phyloP scores from a whole-genome alignment of 1,140 invertebrate species.

The Cephus cinctus region DNA sequence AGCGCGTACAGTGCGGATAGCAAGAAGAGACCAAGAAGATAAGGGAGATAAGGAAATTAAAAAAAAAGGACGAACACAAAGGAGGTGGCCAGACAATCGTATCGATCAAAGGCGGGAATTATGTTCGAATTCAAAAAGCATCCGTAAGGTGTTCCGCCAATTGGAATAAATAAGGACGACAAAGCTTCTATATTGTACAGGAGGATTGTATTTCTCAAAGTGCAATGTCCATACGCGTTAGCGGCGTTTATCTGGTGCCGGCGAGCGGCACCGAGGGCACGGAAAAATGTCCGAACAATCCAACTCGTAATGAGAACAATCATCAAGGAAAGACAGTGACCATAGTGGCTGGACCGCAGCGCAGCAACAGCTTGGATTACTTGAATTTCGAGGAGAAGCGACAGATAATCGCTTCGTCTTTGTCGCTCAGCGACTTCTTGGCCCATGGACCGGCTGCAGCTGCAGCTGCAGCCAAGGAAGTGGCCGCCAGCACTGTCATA shows the following conservation, averaged over 20 bases:
- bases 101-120: too few species aligned
- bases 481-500: conserved; percentile 56
- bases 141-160: too few species aligned
- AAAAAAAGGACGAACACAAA: too few species aligned
- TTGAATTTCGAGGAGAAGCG: conserved; percentile 89
- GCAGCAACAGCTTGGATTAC: conserved; percentile 84
- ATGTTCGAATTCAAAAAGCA: too few species aligned
- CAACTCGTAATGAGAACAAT: conserved; percentile 13
- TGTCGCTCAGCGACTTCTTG: conserved; percentile 82
- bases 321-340: conserved; percentile 58
- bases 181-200: too few species aligned
- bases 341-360: conserved; percentile 64
- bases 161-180: too few species aligned
- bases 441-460: conserved; percentile 65
- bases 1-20: too few species aligned
- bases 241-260: conserved; percentile 50
- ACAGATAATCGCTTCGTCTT: conserved; percentile 81
- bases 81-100: background rate
- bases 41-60: too few species aligned
- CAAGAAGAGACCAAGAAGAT: too few species aligned
- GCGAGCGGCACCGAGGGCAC: conserved; percentile 25
- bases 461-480: conserved; percentile 61
- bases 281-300: conserved; percentile 5
- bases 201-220: too few species aligned
- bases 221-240: conserved; percentile 53